Percentiles rank a stretch among this genome's conserved stretches.
Conservation (phyloP, 2,888 invertebrate genomes). For the Platycheirus albimanus region DNA sequence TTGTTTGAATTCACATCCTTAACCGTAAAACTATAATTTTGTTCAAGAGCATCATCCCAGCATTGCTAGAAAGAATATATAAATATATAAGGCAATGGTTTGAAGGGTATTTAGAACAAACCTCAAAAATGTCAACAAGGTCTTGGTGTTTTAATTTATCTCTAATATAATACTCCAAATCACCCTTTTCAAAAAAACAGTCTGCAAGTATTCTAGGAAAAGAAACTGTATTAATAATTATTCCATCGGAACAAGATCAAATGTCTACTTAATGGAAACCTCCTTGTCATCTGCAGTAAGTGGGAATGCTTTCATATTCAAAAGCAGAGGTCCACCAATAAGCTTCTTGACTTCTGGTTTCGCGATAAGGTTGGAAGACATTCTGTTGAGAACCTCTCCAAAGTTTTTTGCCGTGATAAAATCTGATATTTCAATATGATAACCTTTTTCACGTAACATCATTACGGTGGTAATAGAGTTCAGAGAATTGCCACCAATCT, state of each 20-base stretch:
- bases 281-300: constrained; percentile 85
- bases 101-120: constrained; percentile 2
- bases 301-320: constrained; percentile 79
- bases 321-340: constrained; percentile 76
- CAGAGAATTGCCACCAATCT: constrained; percentile 93
- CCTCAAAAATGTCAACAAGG: constrained; percentile 85
- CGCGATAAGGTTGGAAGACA: too few relatives aligned
- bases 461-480: constrained; percentile 93
- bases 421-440: constrained; percentile 91
- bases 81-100: not conserved
- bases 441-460: constrained; percentile 89
- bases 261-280: constrained; percentile 89
- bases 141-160: constrained; percentile 87
- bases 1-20: constrained; percentile 84
- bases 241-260: too few relatives aligned
- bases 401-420: constrained; percentile 89
- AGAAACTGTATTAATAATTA: too few relatives aligned
- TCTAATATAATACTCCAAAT: constrained; percentile 90
- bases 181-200: constrained; percentile 93
- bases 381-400: constrained; percentile 87
- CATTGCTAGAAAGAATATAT: constrained; percentile 79
- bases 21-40: constrained; percentile 89
- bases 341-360: constrained; percentile 14
- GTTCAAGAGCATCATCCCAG: constrained; percentile 88
- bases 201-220: constrained; percentile 89